Percentiles rank a stretch among this genome's conserved stretches.
Conservation (phyloP, 2,888 invertebrate species). For the Hoplodrina ambigua region DNA sequence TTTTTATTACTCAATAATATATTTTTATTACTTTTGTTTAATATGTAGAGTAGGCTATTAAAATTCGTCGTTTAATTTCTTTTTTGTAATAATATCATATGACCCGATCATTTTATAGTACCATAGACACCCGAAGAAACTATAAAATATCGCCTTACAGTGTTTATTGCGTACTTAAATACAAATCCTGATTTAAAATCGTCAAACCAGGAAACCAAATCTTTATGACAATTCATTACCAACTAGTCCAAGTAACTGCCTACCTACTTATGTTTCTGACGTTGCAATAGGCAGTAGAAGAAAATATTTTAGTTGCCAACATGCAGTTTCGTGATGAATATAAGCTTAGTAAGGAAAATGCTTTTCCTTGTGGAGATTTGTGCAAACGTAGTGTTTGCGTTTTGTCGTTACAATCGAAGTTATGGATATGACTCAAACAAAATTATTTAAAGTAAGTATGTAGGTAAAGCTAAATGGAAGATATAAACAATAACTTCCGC, state of each 20-base stretch:
- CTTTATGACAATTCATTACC: not conserved
- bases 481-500: no score
- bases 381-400: conserved; percentile 9
- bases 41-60: conserved; percentile 32
- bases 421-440: not conserved
- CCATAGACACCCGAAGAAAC: conserved; percentile 15
- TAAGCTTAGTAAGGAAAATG: conserved; percentile 18
- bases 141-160: conserved; percentile 50
- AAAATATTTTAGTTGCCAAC: conserved; percentile 9
- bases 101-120: conserved; percentile 36
- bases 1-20: conserved; percentile 51
- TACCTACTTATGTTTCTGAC: conserved; percentile 1
- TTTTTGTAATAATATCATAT: conserved; percentile 28
- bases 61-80: conserved; percentile 35
- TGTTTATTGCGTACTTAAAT: conserved; percentile 28
- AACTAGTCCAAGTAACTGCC: not conserved
- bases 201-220: not conserved
- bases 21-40: conserved; percentile 42
- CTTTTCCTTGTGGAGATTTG: conserved; percentile 13
- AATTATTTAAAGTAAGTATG: not conserved
- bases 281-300: conserved; percentile 2
- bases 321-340: conserved; percentile 17
- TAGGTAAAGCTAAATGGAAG: no score
- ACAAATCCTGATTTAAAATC: conserved; percentile 10
- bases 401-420: not conserved